Evolutionary conservation across 2,888 invertebrate genomes (phyloP).

Genomic region (Andricus curvator): DNA sequence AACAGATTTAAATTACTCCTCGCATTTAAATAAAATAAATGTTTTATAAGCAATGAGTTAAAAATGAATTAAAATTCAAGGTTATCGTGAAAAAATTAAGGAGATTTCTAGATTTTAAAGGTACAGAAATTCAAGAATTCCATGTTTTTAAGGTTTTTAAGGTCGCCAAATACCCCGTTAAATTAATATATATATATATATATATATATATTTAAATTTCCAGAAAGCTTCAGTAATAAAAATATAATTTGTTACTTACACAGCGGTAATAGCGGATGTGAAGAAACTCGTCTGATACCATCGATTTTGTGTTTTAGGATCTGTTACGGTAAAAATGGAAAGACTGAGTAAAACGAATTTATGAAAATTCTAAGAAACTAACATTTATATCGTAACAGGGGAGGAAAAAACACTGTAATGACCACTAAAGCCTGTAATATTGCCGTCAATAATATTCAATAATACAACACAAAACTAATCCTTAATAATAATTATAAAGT

Average conservation of each 20-base stretch:
- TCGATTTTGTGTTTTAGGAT: constrained; percentile 96
- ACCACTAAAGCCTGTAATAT: constrained; percentile 41
- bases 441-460: constrained; percentile 9
- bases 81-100: too few relatives aligned
- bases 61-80: too few relatives aligned
- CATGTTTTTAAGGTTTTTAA: too few relatives aligned
- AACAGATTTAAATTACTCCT: too few relatives aligned
- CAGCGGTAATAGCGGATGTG: constrained; percentile 96
- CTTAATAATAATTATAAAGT: neutral
- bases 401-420: constrained; percentile 48
- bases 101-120: too few relatives aligned
- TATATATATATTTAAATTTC: too few relatives aligned
- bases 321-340: constrained; percentile 80
- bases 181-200: too few relatives aligned
- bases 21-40: too few relatives aligned
- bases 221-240: neutral
- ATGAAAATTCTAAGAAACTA: neutral
- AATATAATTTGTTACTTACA: constrained; percentile 85
- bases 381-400: constrained; percentile 46
- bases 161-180: too few relatives aligned
- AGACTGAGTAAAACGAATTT: neutral
- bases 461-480: neutral
- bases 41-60: too few relatives aligned
- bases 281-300: constrained; percentile 96
- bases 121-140: too few relatives aligned